Percentiles rank a stretch among this genome's conserved stretches.
phyloP scores from a whole-genome alignment of 2,888 invertebrate species.

The Pollenia griseotomentosa region DNA sequence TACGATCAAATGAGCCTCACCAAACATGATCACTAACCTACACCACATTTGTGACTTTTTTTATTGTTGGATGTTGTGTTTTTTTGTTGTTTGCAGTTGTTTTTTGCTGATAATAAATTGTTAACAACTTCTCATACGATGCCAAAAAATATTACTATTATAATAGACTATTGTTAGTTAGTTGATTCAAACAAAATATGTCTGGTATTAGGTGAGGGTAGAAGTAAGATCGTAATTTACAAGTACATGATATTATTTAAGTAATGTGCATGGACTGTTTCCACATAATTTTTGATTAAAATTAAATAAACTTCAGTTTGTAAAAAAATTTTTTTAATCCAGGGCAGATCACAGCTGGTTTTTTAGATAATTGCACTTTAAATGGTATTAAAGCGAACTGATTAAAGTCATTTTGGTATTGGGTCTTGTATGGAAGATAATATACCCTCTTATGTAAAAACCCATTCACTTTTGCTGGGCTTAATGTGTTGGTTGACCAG shows the following conservation, averaged over 20 bases:
- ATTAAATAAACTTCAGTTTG: neutral
- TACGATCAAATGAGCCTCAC: neutral
- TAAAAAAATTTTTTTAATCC: too few relatives aligned
- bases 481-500: too few relatives aligned
- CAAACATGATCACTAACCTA: constrained; percentile 64
- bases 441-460: too few relatives aligned
- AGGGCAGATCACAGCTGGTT: too few relatives aligned
- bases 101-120: constrained; percentile 39
- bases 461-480: too few relatives aligned
- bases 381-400: too few relatives aligned
- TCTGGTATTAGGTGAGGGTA: constrained; percentile 20
- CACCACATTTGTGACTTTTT: constrained; percentile 48
- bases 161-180: constrained; percentile 30
- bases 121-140: constrained; percentile 50
- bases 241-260: neutral
- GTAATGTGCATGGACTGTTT: neutral
- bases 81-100: constrained; percentile 18
- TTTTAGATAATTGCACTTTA: too few relatives aligned
- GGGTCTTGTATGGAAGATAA: too few relatives aligned
- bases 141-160: constrained; percentile 31
- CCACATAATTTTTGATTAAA: neutral
- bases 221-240: neutral
- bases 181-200: neutral
- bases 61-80: constrained; percentile 1
- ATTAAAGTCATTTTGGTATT: too few relatives aligned